These are phyloP conservation scores for Xenentodon cancila DNA, from an alignment of 2,797 vertebrate species.

Conservation along the genomic window DNA sequence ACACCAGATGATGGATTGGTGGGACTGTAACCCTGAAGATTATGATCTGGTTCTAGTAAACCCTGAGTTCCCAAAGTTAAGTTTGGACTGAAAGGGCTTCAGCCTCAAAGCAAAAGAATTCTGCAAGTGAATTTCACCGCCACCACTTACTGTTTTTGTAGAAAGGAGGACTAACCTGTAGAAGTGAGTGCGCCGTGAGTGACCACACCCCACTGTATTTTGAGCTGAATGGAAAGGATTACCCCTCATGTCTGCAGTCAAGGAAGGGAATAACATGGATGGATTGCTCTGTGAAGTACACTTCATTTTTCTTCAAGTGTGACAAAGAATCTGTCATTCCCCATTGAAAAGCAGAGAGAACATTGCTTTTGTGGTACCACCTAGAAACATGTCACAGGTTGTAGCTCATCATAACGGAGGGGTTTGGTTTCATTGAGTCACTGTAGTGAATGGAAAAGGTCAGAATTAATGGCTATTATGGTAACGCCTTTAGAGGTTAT, in stretches of 20 bases:
- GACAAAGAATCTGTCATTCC: slow-evolving; percentile 41
- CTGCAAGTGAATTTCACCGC: slow-evolving; percentile 33
- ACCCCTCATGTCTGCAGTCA: slow-evolving; percentile 9
- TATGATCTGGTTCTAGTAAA: too few relatives aligned
- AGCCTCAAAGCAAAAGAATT: slow-evolving; percentile 19
- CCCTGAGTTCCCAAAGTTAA: neutral
- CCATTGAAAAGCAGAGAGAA: slow-evolving; percentile 8
- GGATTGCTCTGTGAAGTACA: neutral
- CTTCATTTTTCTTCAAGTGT: slow-evolving; percentile 10
- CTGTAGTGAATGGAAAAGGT: slow-evolving; percentile 35
- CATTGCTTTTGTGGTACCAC: slow-evolving; percentile 14
- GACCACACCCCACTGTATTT: slow-evolving; percentile 55
- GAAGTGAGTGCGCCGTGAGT: slow-evolving; percentile 50
- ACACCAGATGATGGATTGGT: too few relatives aligned
- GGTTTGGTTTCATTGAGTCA: slow-evolving; percentile 15
- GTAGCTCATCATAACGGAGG: slow-evolving; percentile 18
- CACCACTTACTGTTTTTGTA: slow-evolving; percentile 47
- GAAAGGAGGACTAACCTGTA: slow-evolving; percentile 49
- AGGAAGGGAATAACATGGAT: slow-evolving; percentile 37
- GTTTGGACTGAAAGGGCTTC: neutral
- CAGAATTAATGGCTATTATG: slow-evolving; percentile 27
- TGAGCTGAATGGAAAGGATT: slow-evolving; percentile 38
- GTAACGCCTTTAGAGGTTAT: slow-evolving; percentile 17
- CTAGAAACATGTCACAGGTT: slow-evolving; percentile 9
- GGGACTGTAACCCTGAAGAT: too few relatives aligned